These are phyloP conservation scores for Agrotis clavis DNA, from an alignment of 2,888 invertebrate genomes.

Conservation along the genomic window DNA sequence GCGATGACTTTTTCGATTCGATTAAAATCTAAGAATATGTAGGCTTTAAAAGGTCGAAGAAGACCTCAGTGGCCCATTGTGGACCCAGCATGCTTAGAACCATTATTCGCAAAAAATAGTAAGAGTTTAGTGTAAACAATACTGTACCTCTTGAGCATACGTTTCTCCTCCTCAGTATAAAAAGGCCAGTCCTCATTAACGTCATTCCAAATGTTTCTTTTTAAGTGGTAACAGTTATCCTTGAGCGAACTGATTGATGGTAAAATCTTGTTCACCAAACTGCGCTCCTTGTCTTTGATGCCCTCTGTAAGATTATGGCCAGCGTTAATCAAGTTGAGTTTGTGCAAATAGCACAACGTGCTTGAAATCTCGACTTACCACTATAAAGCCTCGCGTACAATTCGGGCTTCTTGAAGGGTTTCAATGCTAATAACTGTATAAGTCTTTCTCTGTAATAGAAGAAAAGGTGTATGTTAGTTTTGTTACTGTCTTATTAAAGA, in stretches of 20 bases:
- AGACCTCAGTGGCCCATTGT: neutral
- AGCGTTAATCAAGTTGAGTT: slow-evolving; percentile 69
- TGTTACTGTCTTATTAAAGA: neutral
- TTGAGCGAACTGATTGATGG: slow-evolving; percentile 95
- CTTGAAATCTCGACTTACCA: slow-evolving; percentile 91
- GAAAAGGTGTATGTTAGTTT: slow-evolving; percentile 69
- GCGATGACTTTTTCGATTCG: neutral
- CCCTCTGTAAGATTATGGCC: slow-evolving; percentile 93
- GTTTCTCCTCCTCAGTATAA: slow-evolving; percentile 97
- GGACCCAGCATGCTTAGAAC: slow-evolving; percentile 1
- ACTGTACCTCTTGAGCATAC: slow-evolving; percentile 95
- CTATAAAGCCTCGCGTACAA: slow-evolving; percentile 95
- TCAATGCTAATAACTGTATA: slow-evolving; percentile 97
- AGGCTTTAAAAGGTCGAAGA: too few species aligned
- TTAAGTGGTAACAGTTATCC: slow-evolving; percentile 97
- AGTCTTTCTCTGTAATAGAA: slow-evolving; percentile 96
- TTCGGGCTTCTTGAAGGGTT: slow-evolving; percentile 98
- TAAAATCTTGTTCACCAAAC: slow-evolving; percentile 94
- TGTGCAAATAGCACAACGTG: slow-evolving; percentile 43
- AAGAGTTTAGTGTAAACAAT: slow-evolving; percentile 25
- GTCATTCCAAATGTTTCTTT: slow-evolving; percentile 97
- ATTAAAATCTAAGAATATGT: neutral
- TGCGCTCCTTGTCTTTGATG: slow-evolving; percentile 95
- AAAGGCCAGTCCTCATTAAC: slow-evolving; percentile 98
- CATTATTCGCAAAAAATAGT: slow-evolving; percentile 3